Percentiles rank a stretch among this genome's conserved stretches.
Conservation (phyloP, 1,140 invertebrate genomes). For the Brachionus manjavacas region DNA sequence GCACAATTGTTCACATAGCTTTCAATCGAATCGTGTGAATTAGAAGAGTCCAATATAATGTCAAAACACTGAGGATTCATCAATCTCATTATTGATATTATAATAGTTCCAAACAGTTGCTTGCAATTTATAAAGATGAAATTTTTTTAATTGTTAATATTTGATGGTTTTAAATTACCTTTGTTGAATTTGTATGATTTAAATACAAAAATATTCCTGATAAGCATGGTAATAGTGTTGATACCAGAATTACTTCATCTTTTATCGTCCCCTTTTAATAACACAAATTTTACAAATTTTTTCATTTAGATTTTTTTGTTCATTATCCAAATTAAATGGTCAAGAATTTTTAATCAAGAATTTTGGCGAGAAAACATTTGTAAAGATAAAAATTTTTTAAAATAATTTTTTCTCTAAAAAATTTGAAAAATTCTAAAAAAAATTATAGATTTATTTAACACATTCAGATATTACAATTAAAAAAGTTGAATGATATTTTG, state of each 20-base stretch:
- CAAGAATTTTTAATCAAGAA: too few species aligned
- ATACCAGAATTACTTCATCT: not conserved
- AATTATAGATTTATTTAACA: too few species aligned
- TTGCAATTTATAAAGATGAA: not conserved
- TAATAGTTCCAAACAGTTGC: not conserved
- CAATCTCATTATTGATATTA: constrained; percentile 14
- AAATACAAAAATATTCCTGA: not conserved
- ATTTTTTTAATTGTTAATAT: too few species aligned
- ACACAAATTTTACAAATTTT: not conserved
- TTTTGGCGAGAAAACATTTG: too few species aligned
- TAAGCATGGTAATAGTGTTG: not conserved
- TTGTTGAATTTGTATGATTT: not conserved
- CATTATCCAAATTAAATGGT: too few species aligned
- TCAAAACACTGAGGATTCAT: not conserved
- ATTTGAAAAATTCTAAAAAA: too few species aligned
- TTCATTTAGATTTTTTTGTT: too few species aligned
- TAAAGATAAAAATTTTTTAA: too few species aligned
- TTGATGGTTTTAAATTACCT: not conserved
- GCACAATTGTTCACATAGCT: not conserved
- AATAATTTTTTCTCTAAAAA: too few species aligned
- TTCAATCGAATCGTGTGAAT: not conserved
- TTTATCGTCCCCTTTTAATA: not conserved
- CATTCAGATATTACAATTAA: too few species aligned
- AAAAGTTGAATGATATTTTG: too few species aligned
- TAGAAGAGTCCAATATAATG: not conserved